These are phyloP conservation scores for human (Homo sapiens) DNA, from an alignment of 2,113 vertebrate species.

Conservation along the genomic window GRCh38 chr9:76217001-76217500, in stretches of 20 bases:
- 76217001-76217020: background rate
- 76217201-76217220: background rate
- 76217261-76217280: background rate
- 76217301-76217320: background rate
- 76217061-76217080: background rate
- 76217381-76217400: background rate
- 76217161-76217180: background rate
- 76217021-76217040: background rate
- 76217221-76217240: background rate
- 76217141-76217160: background rate
- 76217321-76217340: background rate
- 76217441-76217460: background rate
- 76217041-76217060: background rate
- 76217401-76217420: background rate
- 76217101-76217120: background rate
- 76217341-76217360: background rate
- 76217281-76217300: background rate
- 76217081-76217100: background rate
- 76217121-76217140: background rate
- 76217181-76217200: background rate
- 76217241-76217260: background rate
- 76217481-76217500: background rate
- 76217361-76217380: background rate
- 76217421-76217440: background rate
- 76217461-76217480: background rate